These are phyloP conservation scores for Microplitis demolitor DNA, from an alignment of 1,140 invertebrate genomes.

Conservation along the genomic window DNA sequence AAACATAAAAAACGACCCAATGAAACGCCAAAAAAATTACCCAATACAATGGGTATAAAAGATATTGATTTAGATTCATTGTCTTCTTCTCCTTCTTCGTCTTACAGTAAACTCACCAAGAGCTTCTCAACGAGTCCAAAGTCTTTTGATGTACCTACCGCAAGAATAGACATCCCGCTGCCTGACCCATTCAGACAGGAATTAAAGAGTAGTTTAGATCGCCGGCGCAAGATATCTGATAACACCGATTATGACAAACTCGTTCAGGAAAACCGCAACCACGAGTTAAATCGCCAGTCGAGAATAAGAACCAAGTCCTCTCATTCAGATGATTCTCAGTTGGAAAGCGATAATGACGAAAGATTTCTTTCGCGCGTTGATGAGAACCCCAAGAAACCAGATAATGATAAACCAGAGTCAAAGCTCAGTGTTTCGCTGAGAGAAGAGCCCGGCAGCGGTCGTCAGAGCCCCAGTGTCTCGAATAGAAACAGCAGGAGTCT, in stretches of 20 bases:
- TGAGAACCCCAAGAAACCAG: slow-evolving; percentile 14
- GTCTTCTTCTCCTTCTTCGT: background rate
- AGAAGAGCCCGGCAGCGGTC: slow-evolving; percentile 14
- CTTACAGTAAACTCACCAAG: slow-evolving; percentile 2
- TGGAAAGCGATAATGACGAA: slow-evolving; percentile 27
- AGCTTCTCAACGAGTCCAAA: slow-evolving; percentile 27
- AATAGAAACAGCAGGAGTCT: slow-evolving; percentile 27
- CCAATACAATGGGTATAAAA: background rate
- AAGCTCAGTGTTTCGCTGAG: slow-evolving; percentile 14
- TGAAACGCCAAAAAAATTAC: slow-evolving; percentile 17
- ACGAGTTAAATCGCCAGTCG: background rate
- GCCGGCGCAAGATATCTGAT: slow-evolving; percentile 22
- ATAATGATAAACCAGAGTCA: slow-evolving; percentile 3
- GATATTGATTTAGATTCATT: background rate
- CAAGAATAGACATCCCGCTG: slow-evolving; percentile 24
- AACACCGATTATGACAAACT: slow-evolving; percentile 19
- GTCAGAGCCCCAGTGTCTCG: background rate
- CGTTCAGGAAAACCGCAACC: slow-evolving; percentile 1
- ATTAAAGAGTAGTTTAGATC: slow-evolving; percentile 36
- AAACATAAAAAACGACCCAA: slow-evolving; percentile 21
- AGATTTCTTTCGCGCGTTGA: background rate
- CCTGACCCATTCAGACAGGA: slow-evolving; percentile 48
- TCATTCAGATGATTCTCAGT: slow-evolving; percentile 29
- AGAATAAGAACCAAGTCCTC: slow-evolving; percentile 27
- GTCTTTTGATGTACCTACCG: slow-evolving; percentile 7